These are phyloP conservation scores for Andrena camellia DNA, from an alignment of 2,888 invertebrate species.

Conservation along the genomic window DNA sequence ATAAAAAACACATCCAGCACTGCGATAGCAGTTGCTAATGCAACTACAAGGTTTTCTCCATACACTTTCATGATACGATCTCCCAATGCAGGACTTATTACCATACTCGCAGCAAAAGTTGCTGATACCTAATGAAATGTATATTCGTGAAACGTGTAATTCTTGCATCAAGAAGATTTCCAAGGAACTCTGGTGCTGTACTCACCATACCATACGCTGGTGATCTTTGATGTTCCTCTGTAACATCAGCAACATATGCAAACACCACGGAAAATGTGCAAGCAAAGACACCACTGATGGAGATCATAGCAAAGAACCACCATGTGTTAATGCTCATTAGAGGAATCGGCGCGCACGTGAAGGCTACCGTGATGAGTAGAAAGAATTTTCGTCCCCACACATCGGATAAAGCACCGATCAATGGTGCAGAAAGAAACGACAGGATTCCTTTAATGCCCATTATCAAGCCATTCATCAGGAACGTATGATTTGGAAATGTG, in stretches of 20 bases:
- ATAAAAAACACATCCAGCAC: conserved; percentile 99
- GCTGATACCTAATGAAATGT: conserved; percentile 90
- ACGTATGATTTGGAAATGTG: conserved; percentile 99
- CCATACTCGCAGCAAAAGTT: conserved; percentile 99
- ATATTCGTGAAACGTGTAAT: conserved; percentile 4
- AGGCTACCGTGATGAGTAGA: conserved; percentile 98
- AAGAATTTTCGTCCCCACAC: conserved; percentile 99
- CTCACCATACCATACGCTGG: conserved; percentile 96
- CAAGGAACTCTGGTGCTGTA: background rate
- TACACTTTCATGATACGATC: conserved; percentile 95
- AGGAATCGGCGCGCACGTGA: conserved; percentile 99
- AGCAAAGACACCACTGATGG: conserved; percentile 99
- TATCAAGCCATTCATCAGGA: conserved; percentile 99
- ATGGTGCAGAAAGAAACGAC: conserved; percentile 98
- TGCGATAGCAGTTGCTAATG: conserved; percentile 97
- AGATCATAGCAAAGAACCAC: conserved; percentile 99
- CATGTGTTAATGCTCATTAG: conserved; percentile 99
- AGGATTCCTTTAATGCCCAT: conserved; percentile 99
- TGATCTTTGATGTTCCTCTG: conserved; percentile 97
- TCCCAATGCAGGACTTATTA: conserved; percentile 98
- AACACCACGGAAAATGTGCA: conserved; percentile 99
- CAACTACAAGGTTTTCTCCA: conserved; percentile 90
- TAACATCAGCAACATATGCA: conserved; percentile 99
- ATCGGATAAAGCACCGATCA: conserved; percentile 98
- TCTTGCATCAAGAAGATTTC: background rate